Evolutionary conservation across 1,140 invertebrate genomes (phyloP), one percentile per base, ranked within the genome.

Genomic region (Myzus persicae): DNA sequence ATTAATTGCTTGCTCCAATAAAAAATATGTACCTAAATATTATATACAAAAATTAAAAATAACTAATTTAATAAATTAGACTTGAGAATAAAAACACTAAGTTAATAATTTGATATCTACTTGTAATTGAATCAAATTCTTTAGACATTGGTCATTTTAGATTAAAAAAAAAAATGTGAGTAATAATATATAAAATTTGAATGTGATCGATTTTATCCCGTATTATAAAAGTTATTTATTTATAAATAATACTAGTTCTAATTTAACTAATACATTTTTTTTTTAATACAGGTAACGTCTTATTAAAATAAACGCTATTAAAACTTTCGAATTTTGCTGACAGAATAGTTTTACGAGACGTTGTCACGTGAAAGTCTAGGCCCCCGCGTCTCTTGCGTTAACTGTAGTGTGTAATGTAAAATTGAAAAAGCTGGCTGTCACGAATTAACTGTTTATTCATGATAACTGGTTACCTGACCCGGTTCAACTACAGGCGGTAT

Each of bases 391-490:
- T 46, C 44, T 2, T 46, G 20, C 85, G 31, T 31, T 76, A 76
- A 76, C 59, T 42, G 26, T 36, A 42, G 42, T 18, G 31, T 46
- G 44, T 51, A 46, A 20, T 88, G 46, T 46, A 36, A 88, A 48
- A 46, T 88, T 46, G 87, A 88, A 88, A 88, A 88, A 36, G 44
- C 46, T 42, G 44, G 44, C 87, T 42, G 87, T 88, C 87, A 46
- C 87, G 87, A 88, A 88, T 88, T 48, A 48, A 88, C 87, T 46
- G 90, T 91, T 24, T 91, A 91, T 81, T 91, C 31, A 67, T 67
- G 59, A 91, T 42, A 91, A 91, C 90, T 44, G 90, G 90, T 91
- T 91, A 81, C 59, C 31, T 67, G 51, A 91, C 59, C 90, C 54
- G 90, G 90, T 91, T 76, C 38, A 54, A 67, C 31, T 42, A 84